Base-by-base conservation (phyloP, 2,797 vertebrate species). In the Pseudochromis fuscus region DNA sequence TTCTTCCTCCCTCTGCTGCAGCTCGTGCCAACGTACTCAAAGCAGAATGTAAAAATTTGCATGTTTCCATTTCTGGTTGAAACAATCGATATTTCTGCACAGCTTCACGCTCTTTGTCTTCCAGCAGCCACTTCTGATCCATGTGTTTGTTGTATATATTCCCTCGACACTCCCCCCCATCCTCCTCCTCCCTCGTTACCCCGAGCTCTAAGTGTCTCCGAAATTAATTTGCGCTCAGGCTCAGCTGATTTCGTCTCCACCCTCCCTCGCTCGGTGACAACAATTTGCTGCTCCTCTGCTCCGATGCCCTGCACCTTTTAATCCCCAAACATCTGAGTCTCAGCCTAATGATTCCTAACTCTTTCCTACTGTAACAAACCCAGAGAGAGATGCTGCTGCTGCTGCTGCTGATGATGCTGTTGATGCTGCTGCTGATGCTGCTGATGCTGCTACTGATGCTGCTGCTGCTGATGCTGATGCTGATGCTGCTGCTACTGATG, bases 251-350 rank as follows among this genome's bases (percentile, higher is more conserved):
- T 50, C 58, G 64, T 81, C 72, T 70, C 40, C 61, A 59, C 1
- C 1, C 31, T 13, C 28, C 44, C n/a, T 66, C 7, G 3, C 67
- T 31, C 63, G 82, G 83, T 85, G 73, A 82, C 58, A 50, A 76
- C 79, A 85, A 85, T 88, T 91, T 87, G 68, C 50, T 64, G 53
- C 76, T 75, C 48, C 57, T 66, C 23, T 55, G 70, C 67, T 62
- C 63, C 23, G 61, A 61, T 53, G 49, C 49, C 5, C 33, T 3
- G 5, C 55, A 51, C 61, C 71, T 76, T 84, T 80, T 77, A 90
- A 87, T 88, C 84, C 86, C 65, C 7, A 3, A 62, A 68, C 69
- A 86, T 85, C 70, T 58, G 65, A 63, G 65, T 60, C 60, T 48
- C 31, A 4, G 59, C 56, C 77, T 55, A 63, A 88, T 71, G 77